Evolutionary conservation across 64 coral and sea anemone species (phyloP).

Genomic region (Pocillopora verrucosa): DNA sequence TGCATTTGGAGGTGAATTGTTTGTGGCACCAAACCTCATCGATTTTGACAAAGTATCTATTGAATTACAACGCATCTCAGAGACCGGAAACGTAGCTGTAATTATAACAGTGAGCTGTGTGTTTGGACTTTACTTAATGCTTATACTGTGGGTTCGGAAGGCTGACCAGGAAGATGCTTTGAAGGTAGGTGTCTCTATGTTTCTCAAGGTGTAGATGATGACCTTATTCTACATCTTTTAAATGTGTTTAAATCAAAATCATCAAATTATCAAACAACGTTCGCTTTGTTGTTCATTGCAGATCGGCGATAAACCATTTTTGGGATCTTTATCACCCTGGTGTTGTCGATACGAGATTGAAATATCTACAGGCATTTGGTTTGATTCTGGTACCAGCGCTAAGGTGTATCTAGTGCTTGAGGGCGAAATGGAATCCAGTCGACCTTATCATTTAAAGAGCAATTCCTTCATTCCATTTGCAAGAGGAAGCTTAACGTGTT

Average conservation of each 20-base stretch:
- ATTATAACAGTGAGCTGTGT: slow-evolving; percentile 37
- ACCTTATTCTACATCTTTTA: too few species aligned
- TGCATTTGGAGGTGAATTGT: slow-evolving; percentile 36
- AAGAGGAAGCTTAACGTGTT: slow-evolving; percentile 37
- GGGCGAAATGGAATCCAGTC: slow-evolving; percentile 11
- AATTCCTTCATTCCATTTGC: slow-evolving; percentile 41
- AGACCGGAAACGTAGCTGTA: slow-evolving; percentile 49
- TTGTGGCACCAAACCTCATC: slow-evolving; percentile 43
- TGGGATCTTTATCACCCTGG: slow-evolving; percentile 12
- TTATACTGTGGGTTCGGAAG: slow-evolving; percentile 23
- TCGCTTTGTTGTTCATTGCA: neutral
- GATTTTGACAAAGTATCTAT: slow-evolving; percentile 50
- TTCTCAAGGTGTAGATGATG: too few species aligned
- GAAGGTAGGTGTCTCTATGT: slow-evolving; percentile 2
- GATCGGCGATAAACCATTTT: slow-evolving; percentile 53
- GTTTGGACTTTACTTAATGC: slow-evolving; percentile 22
- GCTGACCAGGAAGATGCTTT: slow-evolving; percentile 33
- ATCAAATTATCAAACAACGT: neutral
- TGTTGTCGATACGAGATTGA: slow-evolving; percentile 40
- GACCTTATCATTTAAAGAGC: slow-evolving; percentile 8
- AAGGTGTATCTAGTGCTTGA: slow-evolving; percentile 39
- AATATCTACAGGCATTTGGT: slow-evolving; percentile 55
- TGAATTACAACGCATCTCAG: slow-evolving; percentile 27
- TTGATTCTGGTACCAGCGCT: slow-evolving; percentile 48
- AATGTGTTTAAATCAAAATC: too few species aligned